Evolutionary conservation across 2,797 vertebrate genomes (phyloP).

Genomic region (Antennarius maculatus): DNA sequence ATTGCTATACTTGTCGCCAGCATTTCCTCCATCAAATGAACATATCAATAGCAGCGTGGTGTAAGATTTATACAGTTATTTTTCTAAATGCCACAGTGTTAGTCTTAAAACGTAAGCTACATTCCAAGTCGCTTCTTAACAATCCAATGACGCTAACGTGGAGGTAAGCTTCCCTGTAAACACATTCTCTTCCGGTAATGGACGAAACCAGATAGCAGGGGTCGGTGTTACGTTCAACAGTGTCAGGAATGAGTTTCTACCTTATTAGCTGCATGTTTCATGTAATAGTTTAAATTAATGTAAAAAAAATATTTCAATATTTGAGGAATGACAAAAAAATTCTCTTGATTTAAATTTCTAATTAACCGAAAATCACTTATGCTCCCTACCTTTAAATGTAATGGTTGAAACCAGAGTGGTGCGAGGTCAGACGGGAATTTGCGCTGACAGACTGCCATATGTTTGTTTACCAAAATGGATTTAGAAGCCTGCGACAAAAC

Average conservation of each 20-base stretch:
- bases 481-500: neutral
- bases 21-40: constrained; percentile 17
- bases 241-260: fast-evolving
- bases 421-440: constrained; percentile 52
- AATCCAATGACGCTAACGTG: constrained; percentile 42
- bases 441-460: neutral
- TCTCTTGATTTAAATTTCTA: neutral
- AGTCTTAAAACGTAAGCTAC: fast-evolving
- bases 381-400: constrained; percentile 15
- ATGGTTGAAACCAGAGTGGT: constrained; percentile 71
- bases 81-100: neutral
- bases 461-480: neutral
- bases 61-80: neutral
- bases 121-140: neutral
- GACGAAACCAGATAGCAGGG: constrained; percentile 50
- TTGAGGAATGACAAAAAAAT: neutral
- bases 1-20: constrained; percentile 46
- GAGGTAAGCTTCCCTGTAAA: constrained; percentile 68
- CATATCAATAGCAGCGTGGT: constrained; percentile 13
- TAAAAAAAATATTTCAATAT: fast-evolving
- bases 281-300: neutral
- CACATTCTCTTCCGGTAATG: constrained; percentile 73
- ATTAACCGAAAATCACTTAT: fast-evolving
- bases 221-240: fast-evolving
- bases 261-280: fast-evolving